phyloP scores from a whole-genome alignment of 2,888 invertebrate species.

The Scaptomyza reducta region DNA sequence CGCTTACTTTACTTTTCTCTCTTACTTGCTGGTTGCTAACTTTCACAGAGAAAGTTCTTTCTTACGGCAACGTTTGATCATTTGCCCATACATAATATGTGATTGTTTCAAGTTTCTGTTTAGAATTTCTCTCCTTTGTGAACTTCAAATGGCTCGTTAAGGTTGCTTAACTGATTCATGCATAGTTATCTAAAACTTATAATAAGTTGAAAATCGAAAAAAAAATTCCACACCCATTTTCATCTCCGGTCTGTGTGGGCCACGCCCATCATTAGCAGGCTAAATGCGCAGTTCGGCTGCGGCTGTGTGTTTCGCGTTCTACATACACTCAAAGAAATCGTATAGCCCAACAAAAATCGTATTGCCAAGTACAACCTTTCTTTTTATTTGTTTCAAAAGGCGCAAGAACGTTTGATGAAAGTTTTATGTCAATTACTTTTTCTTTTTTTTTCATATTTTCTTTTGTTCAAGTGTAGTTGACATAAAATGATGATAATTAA shows the following conservation, averaged over 20 bases:
- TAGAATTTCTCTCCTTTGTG: background rate
- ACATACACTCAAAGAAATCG: background rate
- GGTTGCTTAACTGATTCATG: conserved; percentile 6
- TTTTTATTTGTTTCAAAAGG: background rate
- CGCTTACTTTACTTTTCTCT: too few species aligned
- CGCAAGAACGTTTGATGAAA: too few species aligned
- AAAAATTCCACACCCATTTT: conserved; percentile 4
- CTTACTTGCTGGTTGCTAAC: too few species aligned
- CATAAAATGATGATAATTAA: conserved; percentile 72
- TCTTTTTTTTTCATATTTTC: background rate
- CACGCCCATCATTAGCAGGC: conserved; percentile 26
- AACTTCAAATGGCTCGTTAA: background rate
- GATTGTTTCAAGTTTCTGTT: background rate
- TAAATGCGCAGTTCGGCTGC: conserved; percentile 10
- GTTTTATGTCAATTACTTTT: too few species aligned
- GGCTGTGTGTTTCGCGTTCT: background rate
- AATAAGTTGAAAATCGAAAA: background rate
- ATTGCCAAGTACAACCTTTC: background rate
- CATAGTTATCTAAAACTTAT: background rate
- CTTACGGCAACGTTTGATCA: too few species aligned
- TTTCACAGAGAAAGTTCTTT: too few species aligned
- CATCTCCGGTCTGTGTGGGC: conserved; percentile 17
- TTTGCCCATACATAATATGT: background rate
- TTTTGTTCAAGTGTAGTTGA: conserved; percentile 7
- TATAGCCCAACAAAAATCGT: background rate